Evolutionary conservation across 2,888 invertebrate genomes (phyloP).

Genomic region (Ophion costatus): DNA sequence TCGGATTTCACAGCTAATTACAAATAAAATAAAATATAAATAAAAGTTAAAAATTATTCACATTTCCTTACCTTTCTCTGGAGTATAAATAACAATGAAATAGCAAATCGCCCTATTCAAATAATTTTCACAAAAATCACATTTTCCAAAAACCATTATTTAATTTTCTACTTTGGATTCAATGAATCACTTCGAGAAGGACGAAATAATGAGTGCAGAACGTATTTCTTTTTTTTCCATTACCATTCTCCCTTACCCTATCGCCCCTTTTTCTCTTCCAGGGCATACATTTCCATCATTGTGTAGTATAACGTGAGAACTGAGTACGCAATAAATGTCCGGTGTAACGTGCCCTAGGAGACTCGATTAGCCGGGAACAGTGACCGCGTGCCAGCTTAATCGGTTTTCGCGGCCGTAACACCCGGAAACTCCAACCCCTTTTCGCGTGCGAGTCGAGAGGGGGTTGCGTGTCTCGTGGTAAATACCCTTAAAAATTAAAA

Average conservation of each 20-base stretch:
- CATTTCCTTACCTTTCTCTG: neutral
- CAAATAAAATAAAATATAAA: neutral
- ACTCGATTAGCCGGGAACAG: slow-evolving; percentile 59
- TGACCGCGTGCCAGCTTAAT: slow-evolving; percentile 58
- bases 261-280: neutral
- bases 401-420: slow-evolving; percentile 45
- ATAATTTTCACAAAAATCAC: neutral
- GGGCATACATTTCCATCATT: slow-evolving; percentile 8
- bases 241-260: neutral
- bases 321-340: slow-evolving; percentile 55
- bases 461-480: slow-evolving; percentile 28
- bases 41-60: neutral
- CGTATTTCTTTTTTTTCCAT: neutral
- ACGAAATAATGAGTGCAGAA: neutral
- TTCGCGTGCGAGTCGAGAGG: slow-evolving; percentile 14
- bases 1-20: too few species aligned
- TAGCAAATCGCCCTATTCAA: neutral
- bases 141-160: neutral
- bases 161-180: neutral
- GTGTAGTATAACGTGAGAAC: slow-evolving; percentile 11
- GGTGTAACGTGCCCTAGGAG: slow-evolving; percentile 47
- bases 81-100: neutral
- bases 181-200: neutral
- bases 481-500: slow-evolving; percentile 54
- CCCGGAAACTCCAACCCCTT: slow-evolving; percentile 13